Base-by-base conservation (phyloP, 2,888 invertebrate genomes). In the Rhagophthalmus giganteus region DNA sequence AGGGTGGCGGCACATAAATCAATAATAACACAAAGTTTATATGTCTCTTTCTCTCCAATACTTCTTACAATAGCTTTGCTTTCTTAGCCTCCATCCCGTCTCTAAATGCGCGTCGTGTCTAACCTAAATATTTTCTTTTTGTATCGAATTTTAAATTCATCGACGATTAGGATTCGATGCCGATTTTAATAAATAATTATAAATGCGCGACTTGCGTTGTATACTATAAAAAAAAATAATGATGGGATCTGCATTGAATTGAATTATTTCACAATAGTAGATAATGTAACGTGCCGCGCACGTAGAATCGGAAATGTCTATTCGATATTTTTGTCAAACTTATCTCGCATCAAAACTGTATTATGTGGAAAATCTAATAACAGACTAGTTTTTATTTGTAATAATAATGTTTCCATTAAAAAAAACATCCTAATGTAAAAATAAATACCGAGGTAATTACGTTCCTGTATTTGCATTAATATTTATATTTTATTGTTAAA, bases 1-100 rank as follows among this genome's bases (percentile, higher is more conserved):
- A 67, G 73, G 73, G 73, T 73, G 73, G 73, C 75, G 77, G 74
- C 74, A 77, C 79, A 79, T 80, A 79, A 80, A 80, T 80, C 80
- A 80, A 80, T 80, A 77, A 76, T 75, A 79, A 79, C 76, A 74
- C 73, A 66, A 65, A 67, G 65, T 68, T 32, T 64, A 67, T 20
- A 68, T 60, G 64, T 70, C 69, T 70, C 69, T 64, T 59, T 67
- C 57, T 60, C 65, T 69, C 61, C 67, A 42, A 37, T 35, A 52
- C 35, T 32, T 46, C 39, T 41, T 46, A 35, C 40, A 10, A 40
- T 39, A 35, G 38, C 45, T 15, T 32, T 20, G 34, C 27, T 44
- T 51, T 45, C 51, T 52, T 52, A 41, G 25, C 39, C n/a, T 41
- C 38, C 35, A 45, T 45, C 31, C 38, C 45, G 38, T 51, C 34